Base-by-base conservation (phyloP, 2,113 vertebrate genomes). In the Helogale parvula region DNA sequence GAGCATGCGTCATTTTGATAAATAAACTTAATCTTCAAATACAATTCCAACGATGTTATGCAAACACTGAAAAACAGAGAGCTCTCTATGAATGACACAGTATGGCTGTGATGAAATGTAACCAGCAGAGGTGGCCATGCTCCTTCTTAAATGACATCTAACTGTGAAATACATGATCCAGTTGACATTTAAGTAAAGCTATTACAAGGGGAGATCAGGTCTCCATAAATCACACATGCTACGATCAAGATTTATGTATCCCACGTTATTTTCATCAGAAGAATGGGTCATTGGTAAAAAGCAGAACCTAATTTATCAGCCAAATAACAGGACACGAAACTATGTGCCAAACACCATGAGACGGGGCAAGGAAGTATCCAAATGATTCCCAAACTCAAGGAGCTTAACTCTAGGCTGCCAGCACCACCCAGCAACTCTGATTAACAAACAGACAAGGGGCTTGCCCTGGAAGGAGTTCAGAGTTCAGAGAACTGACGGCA, bases 151-250 rank as follows among this genome's bases (percentile, higher is more conserved):
- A 65, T 41, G 69, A 80, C 23, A 96, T 41, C 77, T 82, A 94
- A 17, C 65, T 90, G 76, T 29, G 50, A 93, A 98, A 97, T 57
- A 3, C 9, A 84, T 84, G 89, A 82, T 63, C 79, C 92, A 45
- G 52, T 68, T 47, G n/a, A 94, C 29, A 94, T 13, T 16, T 96
- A 76, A 96, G 92, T 2, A 82, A 60, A 97, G 93, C 77, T 71
- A 80, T 90, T 92, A 91, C 13, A 76, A 97, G 63, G 16, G 97
- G 95, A 98, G 80, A 92, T 81, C 94, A 97, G 33, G 54, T 93
- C 50, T 84, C 98, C 71, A 83, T 13, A 66, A 87, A 68, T 23
- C 38, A 71, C 54, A 66, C 11, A 23, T 2, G 27, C 63, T 50
- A 45, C 17, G 21, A 65, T 52, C 82, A 81, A 57, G 71, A 60